Percentiles rank a stretch among this genome's conserved stretches.
These are phyloP conservation scores for Irena cyanogastra DNA, from an alignment of 2,113 vertebrate species.

Conservation along the genomic window DNA sequence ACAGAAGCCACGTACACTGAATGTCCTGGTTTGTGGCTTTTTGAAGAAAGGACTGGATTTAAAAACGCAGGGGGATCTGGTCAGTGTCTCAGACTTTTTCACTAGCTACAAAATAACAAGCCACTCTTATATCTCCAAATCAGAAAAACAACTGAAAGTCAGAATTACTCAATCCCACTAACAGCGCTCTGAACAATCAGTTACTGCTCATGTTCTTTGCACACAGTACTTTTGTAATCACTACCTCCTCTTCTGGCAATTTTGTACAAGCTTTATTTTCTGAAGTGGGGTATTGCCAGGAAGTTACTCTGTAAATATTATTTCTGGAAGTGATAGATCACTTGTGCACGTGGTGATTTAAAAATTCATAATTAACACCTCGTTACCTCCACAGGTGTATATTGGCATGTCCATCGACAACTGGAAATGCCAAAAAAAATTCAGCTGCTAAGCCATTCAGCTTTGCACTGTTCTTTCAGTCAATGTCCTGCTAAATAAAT, in stretches of 20 bases:
- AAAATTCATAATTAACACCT: constrained; percentile 32
- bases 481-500: neutral
- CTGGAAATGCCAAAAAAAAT: neutral
- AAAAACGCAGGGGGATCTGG: neutral
- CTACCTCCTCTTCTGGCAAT: neutral
- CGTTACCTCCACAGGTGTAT: neutral
- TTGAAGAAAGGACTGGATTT: neutral
- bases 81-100: neutral
- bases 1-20: neutral
- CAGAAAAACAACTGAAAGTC: neutral
- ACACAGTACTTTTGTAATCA: neutral
- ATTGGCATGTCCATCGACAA: neutral
- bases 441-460: neutral
- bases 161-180: neutral
- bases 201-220: neutral
- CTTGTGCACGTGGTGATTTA: neutral
- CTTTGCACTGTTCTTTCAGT: neutral
- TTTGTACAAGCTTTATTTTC: neutral
- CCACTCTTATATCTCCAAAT: neutral
- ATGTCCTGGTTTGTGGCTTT: neutral
- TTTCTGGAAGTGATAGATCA: neutral
- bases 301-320: constrained; percentile 38
- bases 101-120: neutral
- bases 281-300: neutral
- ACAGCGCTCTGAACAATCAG: neutral